Evolutionary conservation across 2,888 invertebrate species (phyloP).

Genomic region (Lycaena phlaeas): DNA sequence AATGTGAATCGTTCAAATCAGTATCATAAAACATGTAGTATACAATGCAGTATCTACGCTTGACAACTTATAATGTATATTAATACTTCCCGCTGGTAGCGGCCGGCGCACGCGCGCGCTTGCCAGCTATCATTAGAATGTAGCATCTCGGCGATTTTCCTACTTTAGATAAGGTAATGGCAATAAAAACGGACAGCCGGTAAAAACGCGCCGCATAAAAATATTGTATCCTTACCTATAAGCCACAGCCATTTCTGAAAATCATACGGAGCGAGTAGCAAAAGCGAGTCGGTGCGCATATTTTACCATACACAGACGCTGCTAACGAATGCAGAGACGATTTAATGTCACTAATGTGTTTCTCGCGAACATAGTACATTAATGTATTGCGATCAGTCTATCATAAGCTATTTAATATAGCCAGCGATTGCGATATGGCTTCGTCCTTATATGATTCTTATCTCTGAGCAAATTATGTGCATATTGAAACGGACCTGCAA

Average conservation of each 20-base stretch:
- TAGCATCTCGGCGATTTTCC: conserved; percentile 68
- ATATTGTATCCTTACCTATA: conserved; percentile 69
- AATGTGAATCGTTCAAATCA: too few relatives aligned
- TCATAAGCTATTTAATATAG: conserved; percentile 32
- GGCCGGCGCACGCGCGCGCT: conserved; percentile 64
- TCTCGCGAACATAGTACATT: conserved; percentile 55
- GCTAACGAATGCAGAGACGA: conserved; percentile 66
- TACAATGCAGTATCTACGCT: too few relatives aligned
- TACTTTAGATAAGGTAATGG: conserved; percentile 67
- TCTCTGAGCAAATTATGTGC: neutral
- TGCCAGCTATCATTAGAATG: conserved; percentile 64
- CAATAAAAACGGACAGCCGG: conserved; percentile 56
- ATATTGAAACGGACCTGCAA: conserved; percentile 1
- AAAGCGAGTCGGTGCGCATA: conserved; percentile 57
- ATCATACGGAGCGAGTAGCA: conserved; percentile 66
- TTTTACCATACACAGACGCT: conserved; percentile 60
- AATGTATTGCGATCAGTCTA: conserved; percentile 42
- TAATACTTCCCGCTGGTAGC: conserved; percentile 45
- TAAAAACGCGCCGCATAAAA: conserved; percentile 67
- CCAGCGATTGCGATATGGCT: conserved; percentile 14
- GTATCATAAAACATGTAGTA: too few relatives aligned
- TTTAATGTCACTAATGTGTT: conserved; percentile 64
- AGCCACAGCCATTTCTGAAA: conserved; percentile 67
- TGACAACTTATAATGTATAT: too few relatives aligned
- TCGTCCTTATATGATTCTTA: conserved; percentile 12